Percentiles rank a stretch among this genome's conserved stretches.
phyloP scores from a whole-genome alignment of 2,888 invertebrate genomes.

The Crossocerus cetratus region DNA sequence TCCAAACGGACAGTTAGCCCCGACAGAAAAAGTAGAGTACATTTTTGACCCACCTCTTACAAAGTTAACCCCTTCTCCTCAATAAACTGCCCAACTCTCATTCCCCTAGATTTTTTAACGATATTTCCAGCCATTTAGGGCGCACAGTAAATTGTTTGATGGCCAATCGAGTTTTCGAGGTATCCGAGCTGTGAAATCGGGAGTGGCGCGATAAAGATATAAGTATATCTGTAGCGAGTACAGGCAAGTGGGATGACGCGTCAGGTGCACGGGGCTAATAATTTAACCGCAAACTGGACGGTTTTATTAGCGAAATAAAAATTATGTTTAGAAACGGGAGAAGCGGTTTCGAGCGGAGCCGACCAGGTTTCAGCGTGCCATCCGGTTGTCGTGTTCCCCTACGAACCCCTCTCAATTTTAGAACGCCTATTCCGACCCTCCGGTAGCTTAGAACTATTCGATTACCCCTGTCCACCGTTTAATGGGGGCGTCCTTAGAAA shows the following conservation, averaged over 20 bases:
- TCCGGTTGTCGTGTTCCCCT: slow-evolving; percentile 71
- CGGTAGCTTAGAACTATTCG: slow-evolving; percentile 63
- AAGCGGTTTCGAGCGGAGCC: slow-evolving; percentile 51
- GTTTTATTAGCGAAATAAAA: slow-evolving; percentile 32
- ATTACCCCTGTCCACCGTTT: slow-evolving; percentile 64
- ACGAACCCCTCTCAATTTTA: slow-evolving; percentile 61
- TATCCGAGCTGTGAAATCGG: not conserved
- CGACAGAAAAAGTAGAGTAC: too few relatives aligned
- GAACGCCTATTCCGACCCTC: slow-evolving; percentile 68
- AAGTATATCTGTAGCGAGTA: not conserved
- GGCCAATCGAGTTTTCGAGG: too few relatives aligned
- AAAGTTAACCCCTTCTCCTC: too few relatives aligned
- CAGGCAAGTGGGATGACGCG: not conserved
- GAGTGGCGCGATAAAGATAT: not conserved
- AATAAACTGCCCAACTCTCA: not conserved
- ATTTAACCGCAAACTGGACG: not conserved
- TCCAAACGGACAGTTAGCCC: too few relatives aligned
- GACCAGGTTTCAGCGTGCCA: slow-evolving; percentile 71
- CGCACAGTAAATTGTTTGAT: too few relatives aligned
- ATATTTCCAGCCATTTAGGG: too few relatives aligned
- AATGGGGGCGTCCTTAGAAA: slow-evolving; percentile 61
- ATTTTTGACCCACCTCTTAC: too few relatives aligned
- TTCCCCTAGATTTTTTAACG: not conserved
- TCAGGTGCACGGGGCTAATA: not conserved
- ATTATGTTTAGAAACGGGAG: slow-evolving; percentile 49